Base-by-base conservation (phyloP, 2,888 invertebrate species). In the Formica aserva region DNA sequence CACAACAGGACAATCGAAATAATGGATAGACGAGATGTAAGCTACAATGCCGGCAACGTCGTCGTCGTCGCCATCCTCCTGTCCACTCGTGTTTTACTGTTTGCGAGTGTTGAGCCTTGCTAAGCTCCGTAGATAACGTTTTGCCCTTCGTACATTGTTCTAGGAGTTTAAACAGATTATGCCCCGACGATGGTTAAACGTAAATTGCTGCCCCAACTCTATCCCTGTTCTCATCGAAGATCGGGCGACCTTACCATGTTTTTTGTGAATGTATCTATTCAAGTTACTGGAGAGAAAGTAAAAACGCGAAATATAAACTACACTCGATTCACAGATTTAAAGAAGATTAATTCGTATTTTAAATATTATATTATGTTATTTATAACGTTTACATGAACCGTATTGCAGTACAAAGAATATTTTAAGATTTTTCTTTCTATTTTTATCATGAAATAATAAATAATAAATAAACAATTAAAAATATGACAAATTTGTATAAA, bases 101-200 rank as follows among this genome's bases (percentile, higher is more conserved):
- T 92, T 88, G 87, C 87, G 87, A 86, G 87, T 89, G 91, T 90
- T 89, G 92, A 92, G 92, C 90, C 77, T 89, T 89, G 88, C 92
- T 91, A 92, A 92, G 91, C 93, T 91, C 80, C 88, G 81, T 88
- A 92, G 92, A 92, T 91, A 92, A 92, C 91, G 90, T 82, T 85
- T 85, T 86, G 74, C 86, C 78, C 84, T 89, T 88, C 91, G 86
- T 91, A 92, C 93, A 92, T 92, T 93, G 92, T 93, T 93, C 91
- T 90, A 88, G 90, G 92, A 94, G 92, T 93, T 93, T 94, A 93
- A 93, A 93, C 93, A 93, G 94, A 93, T 93, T 94, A 93, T 91
- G 89, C 86, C 55, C 89, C 87, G 89, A 86, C 89, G 90, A 91
- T 93, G 93, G 92, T 93, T 92, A 92, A 94, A 92, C 92, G 93